Evolutionary conservation across 1,140 invertebrate genomes (phyloP).

Genomic region (Mactra quadrangularis): DNA sequence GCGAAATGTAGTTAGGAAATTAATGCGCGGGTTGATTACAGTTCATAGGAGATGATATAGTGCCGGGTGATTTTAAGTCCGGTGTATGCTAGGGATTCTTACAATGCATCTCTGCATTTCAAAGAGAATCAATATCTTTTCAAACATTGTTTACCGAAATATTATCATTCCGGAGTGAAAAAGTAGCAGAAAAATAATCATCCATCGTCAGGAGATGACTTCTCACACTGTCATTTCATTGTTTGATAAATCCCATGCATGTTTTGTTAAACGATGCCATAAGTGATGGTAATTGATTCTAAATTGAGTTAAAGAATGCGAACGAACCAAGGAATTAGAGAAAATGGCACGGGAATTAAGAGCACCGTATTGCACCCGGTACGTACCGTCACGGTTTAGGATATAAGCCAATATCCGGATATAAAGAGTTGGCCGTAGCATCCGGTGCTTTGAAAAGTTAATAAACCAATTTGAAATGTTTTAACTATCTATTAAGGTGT

Average conservation of each 20-base stretch:
- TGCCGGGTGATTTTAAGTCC: constrained; percentile 12
- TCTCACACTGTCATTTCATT: not conserved
- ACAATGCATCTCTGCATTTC: constrained; percentile 1
- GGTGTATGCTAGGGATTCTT: not conserved
- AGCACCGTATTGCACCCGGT: constrained; percentile 3
- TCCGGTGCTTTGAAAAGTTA: constrained; percentile 22
- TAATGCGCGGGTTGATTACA: constrained; percentile 38
- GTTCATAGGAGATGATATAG: not conserved
- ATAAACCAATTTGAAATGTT: constrained; percentile 35
- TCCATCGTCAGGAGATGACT: constrained; percentile 3
- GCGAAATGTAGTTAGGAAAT: constrained; percentile 39
- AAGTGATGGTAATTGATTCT: constrained; percentile 61
- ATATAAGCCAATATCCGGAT: constrained; percentile 14
- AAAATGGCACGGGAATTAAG: not conserved
- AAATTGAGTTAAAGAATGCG: constrained; percentile 53
- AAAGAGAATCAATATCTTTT: constrained; percentile 26
- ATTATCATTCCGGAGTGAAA: constrained; percentile 13
- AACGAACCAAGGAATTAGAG: constrained; percentile 19
- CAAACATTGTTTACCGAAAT: not conserved
- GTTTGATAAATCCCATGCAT: constrained; percentile 30
- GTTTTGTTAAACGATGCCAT: constrained; percentile 54
- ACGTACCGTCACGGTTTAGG: constrained; percentile 32
- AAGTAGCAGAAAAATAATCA: constrained; percentile 6
- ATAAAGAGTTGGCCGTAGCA: not conserved
- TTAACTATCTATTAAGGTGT: not conserved